These are phyloP conservation scores for Stictocephala bisonia DNA, from an alignment of 2,888 invertebrate genomes.

Conservation along the genomic window DNA sequence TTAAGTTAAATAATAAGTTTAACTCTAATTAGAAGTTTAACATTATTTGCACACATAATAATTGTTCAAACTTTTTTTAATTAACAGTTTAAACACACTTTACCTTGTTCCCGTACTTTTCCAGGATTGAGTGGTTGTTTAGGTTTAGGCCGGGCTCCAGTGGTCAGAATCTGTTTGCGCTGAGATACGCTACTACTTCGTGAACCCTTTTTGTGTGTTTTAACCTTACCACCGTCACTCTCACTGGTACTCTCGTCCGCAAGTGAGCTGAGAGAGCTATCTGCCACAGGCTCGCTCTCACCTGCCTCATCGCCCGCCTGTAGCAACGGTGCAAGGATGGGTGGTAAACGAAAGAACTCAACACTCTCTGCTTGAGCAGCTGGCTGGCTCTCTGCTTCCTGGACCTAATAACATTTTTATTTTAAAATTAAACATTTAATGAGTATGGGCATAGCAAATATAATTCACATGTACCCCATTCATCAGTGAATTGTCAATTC, in stretches of 20 bases:
- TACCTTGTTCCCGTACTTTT: constrained; percentile 77
- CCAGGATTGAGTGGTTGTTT: constrained; percentile 67
- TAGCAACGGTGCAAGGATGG: constrained; percentile 74
- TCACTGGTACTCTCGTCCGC: constrained; percentile 56
- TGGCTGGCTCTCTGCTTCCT: constrained; percentile 14
- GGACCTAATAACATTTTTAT: no score
- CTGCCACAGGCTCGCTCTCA: constrained; percentile 76
- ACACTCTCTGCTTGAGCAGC: constrained; percentile 62
- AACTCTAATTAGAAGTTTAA: no score
- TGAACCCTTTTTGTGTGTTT: constrained; percentile 67
- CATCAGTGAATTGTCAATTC: no score
- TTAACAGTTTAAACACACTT: neutral
- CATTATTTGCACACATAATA: no score
- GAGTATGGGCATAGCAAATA: no score
- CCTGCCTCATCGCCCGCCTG: constrained; percentile 41
- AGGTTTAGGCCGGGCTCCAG: constrained; percentile 73
- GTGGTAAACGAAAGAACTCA: constrained; percentile 74
- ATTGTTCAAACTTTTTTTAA: no score
- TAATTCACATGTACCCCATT: no score
- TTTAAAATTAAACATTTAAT: no score
- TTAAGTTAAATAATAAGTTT: no score
- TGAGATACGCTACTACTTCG: constrained; percentile 57
- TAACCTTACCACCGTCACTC: constrained; percentile 56
- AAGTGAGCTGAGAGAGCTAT: constrained; percentile 69
- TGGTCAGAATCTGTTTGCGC: constrained; percentile 57